Base-by-base conservation (phyloP, 2,888 invertebrate genomes). In the Micropterix aruncella region DNA sequence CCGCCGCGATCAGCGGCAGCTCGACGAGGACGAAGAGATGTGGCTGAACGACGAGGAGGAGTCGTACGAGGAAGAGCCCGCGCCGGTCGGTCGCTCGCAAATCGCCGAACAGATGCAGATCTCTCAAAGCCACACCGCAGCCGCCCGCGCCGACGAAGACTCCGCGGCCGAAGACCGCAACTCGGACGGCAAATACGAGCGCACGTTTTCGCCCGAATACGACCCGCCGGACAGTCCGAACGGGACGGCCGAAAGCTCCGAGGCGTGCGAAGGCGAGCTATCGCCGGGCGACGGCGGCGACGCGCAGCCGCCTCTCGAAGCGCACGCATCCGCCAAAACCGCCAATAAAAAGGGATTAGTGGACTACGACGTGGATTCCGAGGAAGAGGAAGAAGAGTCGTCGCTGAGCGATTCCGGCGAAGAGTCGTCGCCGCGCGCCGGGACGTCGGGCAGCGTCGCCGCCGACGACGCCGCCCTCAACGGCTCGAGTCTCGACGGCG, bases 11-110 rank as follows among this genome's bases (percentile, higher is more conserved):
- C 89, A 91, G 54, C 77, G 95, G 45, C 87, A 92, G 61, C 77
- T 94, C 56, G 96, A 97, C 52, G 95, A 96, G 59, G 96, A 96
- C 55, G 96, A 97, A 60, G 96, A 96, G 68, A 90, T 94, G 82
- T 97, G 95, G 95, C 96, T 96, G 66, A 93, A 94, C 60, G 93
- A 94, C 56, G 96, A 96, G 52, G 95, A 95, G 60, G 93, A 92
- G 60, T 82, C 87, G 51, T 84, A 89, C 48, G 91, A 92, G 57
- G 86, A 82, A 49, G 77, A 80, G 60, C 64, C 65, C 18, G 47
- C 46, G 27, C 57, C 62, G 38, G 64, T 42, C 7, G 44, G 45
- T 3, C 44, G 40, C 17, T 19, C 44, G 12, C 43, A 43, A 1
- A 43, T 38, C n/a, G 41, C 46, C 7, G 38, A 41, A 18, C 39